A percentile compares a stretch with the other conserved stretches of the same genome.
phyloP scores from a whole-genome alignment of 1,140 invertebrate genomes.

The Drosophila lini region DNA sequence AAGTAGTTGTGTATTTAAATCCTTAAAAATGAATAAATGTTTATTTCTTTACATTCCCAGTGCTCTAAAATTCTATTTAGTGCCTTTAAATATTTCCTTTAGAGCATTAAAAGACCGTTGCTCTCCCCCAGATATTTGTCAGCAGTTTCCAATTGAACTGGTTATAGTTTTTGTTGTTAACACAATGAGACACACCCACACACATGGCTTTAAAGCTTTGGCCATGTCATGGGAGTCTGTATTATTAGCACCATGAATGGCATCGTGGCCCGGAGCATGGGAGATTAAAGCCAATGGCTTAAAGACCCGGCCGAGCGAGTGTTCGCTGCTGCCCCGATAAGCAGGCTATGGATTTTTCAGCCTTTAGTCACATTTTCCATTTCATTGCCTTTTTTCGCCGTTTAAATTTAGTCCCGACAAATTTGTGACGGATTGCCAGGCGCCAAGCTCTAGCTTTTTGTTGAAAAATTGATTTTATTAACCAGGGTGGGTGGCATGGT shows the following conservation, averaged over 20 bases:
- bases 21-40: not conserved
- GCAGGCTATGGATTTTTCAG: constrained; percentile 68
- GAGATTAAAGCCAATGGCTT: constrained; percentile 41
- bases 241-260: constrained; percentile 34
- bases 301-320: constrained; percentile 51
- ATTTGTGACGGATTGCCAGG: constrained; percentile 35
- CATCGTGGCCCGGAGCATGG: not conserved
- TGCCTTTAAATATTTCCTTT: not conserved
- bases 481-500: not conserved
- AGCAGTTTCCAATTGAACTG: constrained; percentile 20
- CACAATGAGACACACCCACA: constrained; percentile 12
- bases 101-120: constrained; percentile 2
- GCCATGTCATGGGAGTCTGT: constrained; percentile 28
- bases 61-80: no score
- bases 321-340: constrained; percentile 64
- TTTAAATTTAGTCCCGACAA: constrained; percentile 72
- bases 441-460: not conserved
- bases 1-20: not conserved
- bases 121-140: not conserved
- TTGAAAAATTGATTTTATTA: constrained; percentile 51
- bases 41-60: not conserved
- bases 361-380: constrained; percentile 71
- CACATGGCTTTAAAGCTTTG: constrained; percentile 33
- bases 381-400: constrained; percentile 54
- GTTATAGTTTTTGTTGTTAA: constrained; percentile 17